Evolutionary conservation across 2,888 invertebrate species (phyloP), one percentile per base, ranked within the genome.

Genomic region (Eupeodes luniger): DNA sequence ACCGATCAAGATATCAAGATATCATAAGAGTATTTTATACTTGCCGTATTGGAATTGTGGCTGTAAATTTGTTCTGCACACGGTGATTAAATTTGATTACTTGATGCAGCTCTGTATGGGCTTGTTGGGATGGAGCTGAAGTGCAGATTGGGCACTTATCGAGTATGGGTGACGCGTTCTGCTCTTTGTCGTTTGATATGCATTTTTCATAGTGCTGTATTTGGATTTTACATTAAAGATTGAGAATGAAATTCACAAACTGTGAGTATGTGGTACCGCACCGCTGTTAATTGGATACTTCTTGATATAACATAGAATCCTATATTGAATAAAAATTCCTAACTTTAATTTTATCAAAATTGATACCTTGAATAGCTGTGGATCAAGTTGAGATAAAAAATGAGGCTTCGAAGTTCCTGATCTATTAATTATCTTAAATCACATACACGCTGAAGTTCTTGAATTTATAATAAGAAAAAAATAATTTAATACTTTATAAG

Each of bases 1-100:
- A 81, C 80, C 88, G 70, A 88, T 88, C 88, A 79, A 88, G 88
- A 89, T 89, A 89, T 89, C 85, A 85, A 81, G 81, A 79, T 75
- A 81, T 89, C 78, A 85, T 78, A 81, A 81, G 85, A 75, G 85
- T 85, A 81, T 85, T 81, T 85, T 66, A 80, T 81, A 59, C 59
- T 88, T 78, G 81, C 74, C 81, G 75, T 81, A 74, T 81, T 78
- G 12, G 69, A 64, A 81, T 81, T 70, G 79, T 36, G 55, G 79
- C 70, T 76, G 75, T 89, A 88, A 88, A 88, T 89, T 79, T 85
- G 81, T 79, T 85, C 81, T 66, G 75, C 78, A 77, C 78, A 79
- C 36, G 81, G 81, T 70, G 64, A 81, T 89, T 76, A 89, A 89
- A 85, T 89, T 85, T 81, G 79, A 85, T 89, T 88, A 75, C 81